Percentiles rank a stretch among this genome's conserved stretches.
These are phyloP conservation scores for Eubasilissa splendida DNA, from an alignment of 2,888 invertebrate genomes.

Conservation along the genomic window DNA sequence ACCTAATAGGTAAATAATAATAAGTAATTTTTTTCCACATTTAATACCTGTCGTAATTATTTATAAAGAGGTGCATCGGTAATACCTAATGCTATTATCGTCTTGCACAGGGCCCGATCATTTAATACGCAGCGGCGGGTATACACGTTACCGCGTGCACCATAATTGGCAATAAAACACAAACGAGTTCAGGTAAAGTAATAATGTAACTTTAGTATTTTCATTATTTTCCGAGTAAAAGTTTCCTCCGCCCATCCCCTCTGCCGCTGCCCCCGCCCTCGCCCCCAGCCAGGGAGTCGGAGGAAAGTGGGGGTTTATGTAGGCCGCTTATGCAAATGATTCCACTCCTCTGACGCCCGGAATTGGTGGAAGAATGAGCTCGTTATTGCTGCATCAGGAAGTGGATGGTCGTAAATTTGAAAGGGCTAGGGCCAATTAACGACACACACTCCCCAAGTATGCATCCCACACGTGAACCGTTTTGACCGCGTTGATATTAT, in stretches of 20 bases:
- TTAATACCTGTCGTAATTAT: too few relatives aligned
- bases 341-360: conserved; percentile 28
- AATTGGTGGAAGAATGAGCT: conserved; percentile 49
- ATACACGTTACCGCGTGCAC: conserved; percentile 25
- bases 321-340: conserved; percentile 43
- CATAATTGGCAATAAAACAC: conserved; percentile 45
- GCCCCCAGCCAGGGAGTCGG: conserved; percentile 1
- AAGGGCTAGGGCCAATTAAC: conserved; percentile 41
- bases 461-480: not conserved
- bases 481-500: not conserved
- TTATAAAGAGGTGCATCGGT: too few relatives aligned
- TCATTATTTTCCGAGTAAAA: conserved; percentile 40
- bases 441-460: not conserved
- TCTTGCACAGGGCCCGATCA: not conserved
- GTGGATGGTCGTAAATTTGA: conserved; percentile 54
- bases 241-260: conserved; percentile 10
- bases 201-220: conserved; percentile 45
- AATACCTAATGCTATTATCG: too few relatives aligned
- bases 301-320: conserved; percentile 9
- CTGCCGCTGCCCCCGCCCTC: conserved; percentile 11
- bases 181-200: conserved; percentile 47
- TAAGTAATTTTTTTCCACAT: too few relatives aligned
- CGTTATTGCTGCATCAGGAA: conserved; percentile 57
- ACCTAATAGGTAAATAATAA: too few relatives aligned
- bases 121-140: conserved; percentile 1